phyloP scores from a whole-genome alignment of 2,797 vertebrate species.

The Lophius americanus region DNA sequence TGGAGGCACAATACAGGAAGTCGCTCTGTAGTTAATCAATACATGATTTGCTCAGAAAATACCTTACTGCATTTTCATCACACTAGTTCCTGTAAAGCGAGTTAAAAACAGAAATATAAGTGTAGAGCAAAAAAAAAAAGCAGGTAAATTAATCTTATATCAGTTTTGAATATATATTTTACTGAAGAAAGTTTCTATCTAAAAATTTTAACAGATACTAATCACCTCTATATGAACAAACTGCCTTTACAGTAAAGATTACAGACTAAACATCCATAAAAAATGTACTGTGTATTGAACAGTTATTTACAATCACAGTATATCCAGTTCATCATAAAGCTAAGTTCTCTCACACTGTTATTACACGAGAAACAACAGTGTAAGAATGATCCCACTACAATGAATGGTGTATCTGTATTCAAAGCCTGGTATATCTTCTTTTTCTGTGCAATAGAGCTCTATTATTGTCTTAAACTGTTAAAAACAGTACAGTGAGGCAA shows the following conservation, averaged over 20 bases:
- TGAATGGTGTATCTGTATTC: too few relatives aligned
- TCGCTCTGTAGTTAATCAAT: slow-evolving; percentile 73
- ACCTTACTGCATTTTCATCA: slow-evolving; percentile 45
- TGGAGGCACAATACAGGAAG: slow-evolving; percentile 75
- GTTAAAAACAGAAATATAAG: slow-evolving; percentile 37
- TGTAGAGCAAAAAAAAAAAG: slow-evolving; percentile 1
- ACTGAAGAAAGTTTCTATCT: neutral
- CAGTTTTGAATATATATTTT: slow-evolving; percentile 4
- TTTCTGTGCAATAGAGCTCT: too few relatives aligned
- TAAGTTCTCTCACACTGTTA: neutral
- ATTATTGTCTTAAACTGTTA: neutral
- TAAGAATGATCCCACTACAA: neutral
- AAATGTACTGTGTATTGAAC: neutral
- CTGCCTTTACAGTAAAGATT: neutral
- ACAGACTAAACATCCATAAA: neutral
- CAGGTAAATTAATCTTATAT: slow-evolving; percentile 1
- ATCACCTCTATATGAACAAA: neutral
- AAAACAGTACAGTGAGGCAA: neutral
- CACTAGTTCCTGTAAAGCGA: slow-evolving; percentile 40
- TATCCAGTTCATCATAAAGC: neutral
- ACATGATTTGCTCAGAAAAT: slow-evolving; percentile 53
- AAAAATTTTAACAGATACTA: neutral
- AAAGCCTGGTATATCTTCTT: too few relatives aligned
- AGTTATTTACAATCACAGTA: neutral
- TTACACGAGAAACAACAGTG: neutral